These are phyloP conservation scores for Apamea epomidion DNA, from an alignment of 2,888 invertebrate species.

Conservation along the genomic window DNA sequence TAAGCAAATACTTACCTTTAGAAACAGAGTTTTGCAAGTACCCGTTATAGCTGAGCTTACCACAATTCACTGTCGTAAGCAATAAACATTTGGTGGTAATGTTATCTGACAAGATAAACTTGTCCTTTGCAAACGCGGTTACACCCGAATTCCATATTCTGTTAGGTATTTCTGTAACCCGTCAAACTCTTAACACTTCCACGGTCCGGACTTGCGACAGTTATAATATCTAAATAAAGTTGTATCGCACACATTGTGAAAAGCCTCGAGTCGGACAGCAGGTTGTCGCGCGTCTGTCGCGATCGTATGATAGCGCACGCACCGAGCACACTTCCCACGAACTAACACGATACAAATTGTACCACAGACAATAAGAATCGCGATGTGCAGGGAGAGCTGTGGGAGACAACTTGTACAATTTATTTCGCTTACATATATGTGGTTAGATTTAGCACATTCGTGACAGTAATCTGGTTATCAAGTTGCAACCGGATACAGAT, in stretches of 20 bases:
- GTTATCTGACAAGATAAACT: background rate
- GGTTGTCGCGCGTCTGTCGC: slow-evolving; percentile 39
- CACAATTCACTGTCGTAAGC: slow-evolving; percentile 19
- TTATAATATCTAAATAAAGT: slow-evolving; percentile 22
- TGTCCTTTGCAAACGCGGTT: background rate
- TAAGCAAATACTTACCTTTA: background rate
- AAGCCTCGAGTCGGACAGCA: slow-evolving; percentile 18
- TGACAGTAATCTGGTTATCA: slow-evolving; percentile 45
- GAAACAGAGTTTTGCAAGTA: background rate
- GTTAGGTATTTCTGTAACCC: slow-evolving; percentile 32
- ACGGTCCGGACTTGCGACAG: slow-evolving; percentile 9
- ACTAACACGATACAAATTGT: slow-evolving; percentile 60
- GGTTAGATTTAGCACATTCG: slow-evolving; percentile 28
- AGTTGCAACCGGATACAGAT: slow-evolving; percentile 7
- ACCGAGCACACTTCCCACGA: slow-evolving; percentile 79
- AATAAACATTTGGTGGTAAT: slow-evolving; percentile 10
- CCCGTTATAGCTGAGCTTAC: slow-evolving; percentile 11
- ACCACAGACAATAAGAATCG: slow-evolving; percentile 64
- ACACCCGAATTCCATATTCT: slow-evolving; percentile 18
- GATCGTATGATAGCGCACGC: slow-evolving; percentile 73
- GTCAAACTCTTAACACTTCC: slow-evolving; percentile 4
- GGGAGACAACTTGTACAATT: slow-evolving; percentile 61
- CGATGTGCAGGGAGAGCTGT: slow-evolving; percentile 61
- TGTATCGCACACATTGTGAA: slow-evolving; percentile 27
- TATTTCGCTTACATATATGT: slow-evolving; percentile 25